Percentiles rank a stretch among this genome's conserved stretches.
phyloP scores from a whole-genome alignment of 2,797 vertebrate genomes.

The Cyprinella venusta region DNA sequence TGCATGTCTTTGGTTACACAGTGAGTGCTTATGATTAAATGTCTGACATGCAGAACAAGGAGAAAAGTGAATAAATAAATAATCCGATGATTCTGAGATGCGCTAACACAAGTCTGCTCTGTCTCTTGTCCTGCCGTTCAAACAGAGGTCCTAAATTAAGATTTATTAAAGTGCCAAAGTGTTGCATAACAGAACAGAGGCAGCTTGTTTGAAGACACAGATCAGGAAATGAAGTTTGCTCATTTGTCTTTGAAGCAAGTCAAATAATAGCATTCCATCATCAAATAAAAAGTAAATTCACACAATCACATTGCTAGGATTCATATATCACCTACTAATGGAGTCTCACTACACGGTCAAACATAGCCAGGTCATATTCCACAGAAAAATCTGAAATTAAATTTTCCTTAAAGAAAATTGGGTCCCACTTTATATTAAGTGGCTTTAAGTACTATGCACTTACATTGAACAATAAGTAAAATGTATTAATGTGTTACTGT shows the following conservation, averaged over 20 bases:
- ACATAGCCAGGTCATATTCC: no score
- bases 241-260: not conserved
- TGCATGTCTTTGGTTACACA: conserved; percentile 17
- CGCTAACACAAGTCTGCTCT: conserved; percentile 50
- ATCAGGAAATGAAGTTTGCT: not conserved
- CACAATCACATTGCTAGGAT: not conserved
- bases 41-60: conserved; percentile 41
- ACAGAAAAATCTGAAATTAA: no score
- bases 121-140: conserved; percentile 47
- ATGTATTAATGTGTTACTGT: no score
- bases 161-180: conserved; percentile 54
- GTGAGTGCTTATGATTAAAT: conserved; percentile 47
- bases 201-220: not conserved
- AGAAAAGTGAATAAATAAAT: conserved; percentile 48
- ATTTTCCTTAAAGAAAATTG: no score
- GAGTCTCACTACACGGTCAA: no score
- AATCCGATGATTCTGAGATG: conserved; percentile 33
- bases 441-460: no score
- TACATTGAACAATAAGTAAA: no score
- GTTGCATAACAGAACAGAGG: conserved; percentile 32
- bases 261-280: no score
- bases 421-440: no score
- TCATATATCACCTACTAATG: not conserved
- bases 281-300: no score
- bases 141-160: conserved; percentile 54